Evolutionary conservation across 2,888 invertebrate genomes (phyloP).

Genomic region (Arctia plantaginis): DNA sequence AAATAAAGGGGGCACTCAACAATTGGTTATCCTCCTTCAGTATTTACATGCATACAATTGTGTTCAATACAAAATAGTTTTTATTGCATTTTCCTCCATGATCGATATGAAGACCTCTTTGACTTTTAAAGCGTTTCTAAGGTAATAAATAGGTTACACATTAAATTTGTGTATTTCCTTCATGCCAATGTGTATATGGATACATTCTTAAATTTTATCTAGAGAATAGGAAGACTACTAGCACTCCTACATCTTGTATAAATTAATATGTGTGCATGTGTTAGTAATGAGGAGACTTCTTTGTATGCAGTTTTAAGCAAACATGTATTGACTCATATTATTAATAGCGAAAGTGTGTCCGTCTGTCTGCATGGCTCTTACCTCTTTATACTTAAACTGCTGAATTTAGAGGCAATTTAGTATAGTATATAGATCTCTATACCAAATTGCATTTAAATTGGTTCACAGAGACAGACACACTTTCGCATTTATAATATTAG

Average conservation of each 20-base stretch:
- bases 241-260: not conserved
- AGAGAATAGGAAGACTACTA: too few relatives aligned
- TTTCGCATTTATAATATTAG: too few relatives aligned
- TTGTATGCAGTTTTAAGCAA: too few relatives aligned
- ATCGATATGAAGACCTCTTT: not conserved
- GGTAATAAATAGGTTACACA: not conserved
- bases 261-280: not conserved
- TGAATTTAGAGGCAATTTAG: too few relatives aligned
- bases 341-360: too few relatives aligned
- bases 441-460: too few relatives aligned
- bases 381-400: too few relatives aligned
- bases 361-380: too few relatives aligned
- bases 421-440: too few relatives aligned
- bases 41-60: conserved; percentile 21
- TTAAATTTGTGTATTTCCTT: not conserved
- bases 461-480: too few relatives aligned
- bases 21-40: conserved; percentile 49
- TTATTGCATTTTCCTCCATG: not conserved
- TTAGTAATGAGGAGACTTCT: too few relatives aligned
- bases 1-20: conserved; percentile 50
- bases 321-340: too few relatives aligned
- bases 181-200: not conserved
- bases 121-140: not conserved
- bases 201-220: not conserved
- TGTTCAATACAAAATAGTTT: not conserved